Base-by-base conservation (phyloP, 1,140 invertebrate species). In the Hylaeus volcanicus region DNA sequence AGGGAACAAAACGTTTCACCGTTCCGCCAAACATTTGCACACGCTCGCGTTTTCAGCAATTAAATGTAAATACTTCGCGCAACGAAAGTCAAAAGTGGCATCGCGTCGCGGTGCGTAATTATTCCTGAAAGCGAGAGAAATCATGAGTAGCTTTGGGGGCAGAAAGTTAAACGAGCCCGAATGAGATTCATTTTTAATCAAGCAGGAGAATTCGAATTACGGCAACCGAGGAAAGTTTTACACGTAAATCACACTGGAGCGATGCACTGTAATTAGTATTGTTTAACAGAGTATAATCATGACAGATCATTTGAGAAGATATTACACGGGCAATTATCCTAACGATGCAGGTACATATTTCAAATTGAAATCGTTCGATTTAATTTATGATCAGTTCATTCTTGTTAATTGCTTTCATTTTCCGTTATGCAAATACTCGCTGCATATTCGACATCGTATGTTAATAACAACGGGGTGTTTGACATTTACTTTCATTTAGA, bases 1-100 rank as follows among this genome's bases (percentile, higher is more conserved):
- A 12, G 15, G 14, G 68, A 58, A 74, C 69, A 71, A 48, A 73
- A 69, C 45, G 76, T 74, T 51, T 9, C 63, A n/a, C 1, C 14
- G 48, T 6, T 15, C 1, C 4, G 48, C 1, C 15, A 11, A 55
- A 14, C 4, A n/a, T 39, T 71, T 71, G 11, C 55, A 26, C n/a
- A 15, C 51, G 43, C 61, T 48, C 43, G 9, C 5, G 5, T 45
- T n/a, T 55, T 2, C 37, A 15, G 37, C n/a, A 9, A 15, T 3
- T 1, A 68, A 45, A 55, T 45, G 5, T 14, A 9, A 74, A 43
- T 11, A 14, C 5, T 26, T 11, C 0, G 8, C 6, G 14, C n/a
- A 48, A 12, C 5, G n/a, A 43, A 48, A 5, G 14, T 43, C n/a
- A 15, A 14, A 43, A 53, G 14, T 41, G 43, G 2, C 41, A 11